These are phyloP conservation scores for Nematolebias whitei DNA, from an alignment of 2,113 vertebrate genomes.

Conservation along the genomic window DNA sequence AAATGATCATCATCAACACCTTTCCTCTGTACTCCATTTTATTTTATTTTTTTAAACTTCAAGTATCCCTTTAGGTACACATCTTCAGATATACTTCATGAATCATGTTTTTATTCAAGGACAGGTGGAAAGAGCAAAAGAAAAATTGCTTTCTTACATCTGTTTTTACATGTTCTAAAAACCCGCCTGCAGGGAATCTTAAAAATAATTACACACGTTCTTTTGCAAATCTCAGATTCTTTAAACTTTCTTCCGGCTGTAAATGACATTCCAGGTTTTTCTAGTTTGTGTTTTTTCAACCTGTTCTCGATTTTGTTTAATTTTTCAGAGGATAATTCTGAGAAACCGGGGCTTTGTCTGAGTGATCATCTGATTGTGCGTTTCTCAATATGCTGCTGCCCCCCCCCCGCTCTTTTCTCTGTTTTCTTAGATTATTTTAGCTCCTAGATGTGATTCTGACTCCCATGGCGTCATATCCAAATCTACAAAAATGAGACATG, in stretches of 20 bases:
- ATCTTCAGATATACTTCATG: neutral
- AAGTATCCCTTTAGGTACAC: no score
- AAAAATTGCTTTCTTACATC: neutral
- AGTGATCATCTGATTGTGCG: neutral
- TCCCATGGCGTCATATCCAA: neutral
- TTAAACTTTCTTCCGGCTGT: neutral
- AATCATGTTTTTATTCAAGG: neutral
- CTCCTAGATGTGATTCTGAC: slow-evolving; percentile 15
- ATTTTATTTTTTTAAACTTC: no score
- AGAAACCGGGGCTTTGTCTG: neutral
- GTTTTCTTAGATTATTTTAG: neutral
- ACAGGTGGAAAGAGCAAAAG: neutral
- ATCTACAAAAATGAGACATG: slow-evolving; percentile 11
- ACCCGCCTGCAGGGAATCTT: neutral
- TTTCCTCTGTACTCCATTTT: no score
- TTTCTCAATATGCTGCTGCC: slow-evolving; percentile 12
- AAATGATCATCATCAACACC: no score
- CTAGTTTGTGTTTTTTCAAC: neutral
- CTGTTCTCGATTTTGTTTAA: neutral
- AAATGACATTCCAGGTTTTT: neutral
- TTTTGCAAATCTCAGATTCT: neutral
- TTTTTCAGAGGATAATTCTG: neutral
- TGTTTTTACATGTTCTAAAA: neutral
- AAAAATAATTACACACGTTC: neutral
- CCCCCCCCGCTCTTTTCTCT: no score